Base-by-base conservation (phyloP, 2,113 vertebrate species). In the Pogonocichla stellata region DNA sequence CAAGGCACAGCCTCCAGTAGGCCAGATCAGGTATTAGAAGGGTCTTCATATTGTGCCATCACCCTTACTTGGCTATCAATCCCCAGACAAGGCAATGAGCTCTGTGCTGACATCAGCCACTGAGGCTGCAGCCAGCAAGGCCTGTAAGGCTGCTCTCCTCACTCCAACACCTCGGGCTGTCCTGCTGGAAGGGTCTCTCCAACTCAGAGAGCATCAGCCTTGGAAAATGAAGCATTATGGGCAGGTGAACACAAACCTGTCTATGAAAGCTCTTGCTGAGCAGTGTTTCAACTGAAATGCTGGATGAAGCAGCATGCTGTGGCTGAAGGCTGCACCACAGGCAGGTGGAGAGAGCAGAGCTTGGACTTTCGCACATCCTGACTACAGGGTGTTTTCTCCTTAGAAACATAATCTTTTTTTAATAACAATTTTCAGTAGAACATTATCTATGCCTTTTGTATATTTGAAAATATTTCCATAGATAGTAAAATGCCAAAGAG, bases 81-180 rank as follows among this genome's bases (percentile, higher is more conserved):
- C 61, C 86, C 38, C 20, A 91, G 45, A 29, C 33, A 81, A 43
- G 57, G 53, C 6, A 5, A n/a, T 62, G 83, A 90, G 83, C 60
- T 79, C 56, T 0, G 0, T 16, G 34, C 31, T 28, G n/a, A 60
- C 40, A 79, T 72, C 0, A 0, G 10, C 34, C 43, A 79, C 54
- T 51, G 45, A 45, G 54, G 33, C 2, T 75, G 60, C 62, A 88
- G 56, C 33, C 60, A 62, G 40, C 7, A 12, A 83, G 28, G 11
- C 50, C 50, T 9, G 1, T 22, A 54, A 50, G 64, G 36, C 60
- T 71, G 38, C 31, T 67, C 42, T 78, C n/a, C 54, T 66, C 50
- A 7, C 57, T 45, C 38, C 34, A 74, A 9, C 19, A 53, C 22
- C 61, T 31, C 12, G 0, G 0, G 7, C 28, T 4, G 0, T 31